Base-by-base conservation (phyloP, 2,888 invertebrate genomes). In the Amblyjoppa proteus region DNA sequence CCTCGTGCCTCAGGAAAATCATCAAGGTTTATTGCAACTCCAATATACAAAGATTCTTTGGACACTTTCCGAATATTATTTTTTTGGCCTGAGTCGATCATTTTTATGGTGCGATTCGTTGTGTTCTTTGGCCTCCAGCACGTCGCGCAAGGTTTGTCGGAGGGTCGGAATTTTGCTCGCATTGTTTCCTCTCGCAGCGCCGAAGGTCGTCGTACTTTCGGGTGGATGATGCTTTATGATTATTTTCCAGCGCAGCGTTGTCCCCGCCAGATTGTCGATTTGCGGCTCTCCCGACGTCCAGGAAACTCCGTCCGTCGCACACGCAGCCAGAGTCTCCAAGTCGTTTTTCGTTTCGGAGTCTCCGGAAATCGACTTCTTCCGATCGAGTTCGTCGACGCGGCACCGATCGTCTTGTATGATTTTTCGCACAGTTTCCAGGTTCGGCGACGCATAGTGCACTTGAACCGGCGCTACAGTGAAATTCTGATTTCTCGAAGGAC, bases 201-300 rank as follows among this genome's bases (percentile, higher is more conserved):
- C 58, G 58, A 13, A 28, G 4, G 1, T 20, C 6, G 31, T n/a
- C 13, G 81, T 28, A 58, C 51, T 69, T n/a, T 4, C 64, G 2
- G 87, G 84, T 34, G 83, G 84, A 73, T 69, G 85, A 81, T 88
- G 87, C 58, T 88, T 87, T 58, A 88, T 85, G 31, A 87, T 88
- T 31, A 88, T 87, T 73, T 87, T 88, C 88, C 88, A 88, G 70
- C 87, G 75, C 11, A 88, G 69, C 31, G 75, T 87, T 3, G 87
- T 76, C 1, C 84, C 87, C 7, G 85, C 64, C 3, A 69, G 66
- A 69, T 76, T 84, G 1, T 82, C 70, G 2, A 61, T 49, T 13
- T 9, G 45, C 25, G 45, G 49, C 4, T 76, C 71, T 31, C 7
- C 25, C 56, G 0, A 20, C 9, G 41, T 41, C 41, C 20, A 58